These are phyloP conservation scores for Microtus montanus DNA, from an alignment of 2,113 vertebrate genomes.

Conservation along the genomic window DNA sequence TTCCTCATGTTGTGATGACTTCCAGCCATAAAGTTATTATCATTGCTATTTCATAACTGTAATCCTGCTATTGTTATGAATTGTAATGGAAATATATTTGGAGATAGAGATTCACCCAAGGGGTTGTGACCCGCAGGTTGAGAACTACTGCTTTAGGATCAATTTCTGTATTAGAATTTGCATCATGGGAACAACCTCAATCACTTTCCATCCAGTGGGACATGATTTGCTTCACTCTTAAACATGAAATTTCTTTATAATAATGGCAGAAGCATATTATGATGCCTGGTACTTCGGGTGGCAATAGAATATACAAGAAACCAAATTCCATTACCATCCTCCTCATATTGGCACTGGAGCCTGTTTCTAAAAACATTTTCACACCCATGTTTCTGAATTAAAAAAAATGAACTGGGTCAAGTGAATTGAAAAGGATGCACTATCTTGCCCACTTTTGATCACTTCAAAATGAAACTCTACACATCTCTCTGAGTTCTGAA, in stretches of 20 bases:
- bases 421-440: conserved; percentile 43
- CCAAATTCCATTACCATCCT: neutral
- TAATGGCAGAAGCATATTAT: neutral
- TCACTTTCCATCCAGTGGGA: neutral
- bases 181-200: neutral
- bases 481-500: conserved; percentile 59
- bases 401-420: conserved; percentile 24
- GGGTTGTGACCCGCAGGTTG: neutral
- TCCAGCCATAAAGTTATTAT: neutral
- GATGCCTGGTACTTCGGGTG: neutral
- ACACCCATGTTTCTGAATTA: conserved; percentile 8
- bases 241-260: neutral
- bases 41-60: neutral
- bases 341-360: neutral
- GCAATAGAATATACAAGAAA: neutral
- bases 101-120: neutral
- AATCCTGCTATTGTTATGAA: neutral
- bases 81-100: neutral
- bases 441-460: conserved; percentile 41
- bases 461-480: conserved; percentile 53
- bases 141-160: neutral
- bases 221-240: neutral
- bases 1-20: neutral
- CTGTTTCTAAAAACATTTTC: neutral
- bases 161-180: conserved; percentile 27